Evolutionary conservation across 2,797 vertebrate species (phyloP), one percentile per base, ranked within the genome.

Genomic region (Cygnus olor): DNA sequence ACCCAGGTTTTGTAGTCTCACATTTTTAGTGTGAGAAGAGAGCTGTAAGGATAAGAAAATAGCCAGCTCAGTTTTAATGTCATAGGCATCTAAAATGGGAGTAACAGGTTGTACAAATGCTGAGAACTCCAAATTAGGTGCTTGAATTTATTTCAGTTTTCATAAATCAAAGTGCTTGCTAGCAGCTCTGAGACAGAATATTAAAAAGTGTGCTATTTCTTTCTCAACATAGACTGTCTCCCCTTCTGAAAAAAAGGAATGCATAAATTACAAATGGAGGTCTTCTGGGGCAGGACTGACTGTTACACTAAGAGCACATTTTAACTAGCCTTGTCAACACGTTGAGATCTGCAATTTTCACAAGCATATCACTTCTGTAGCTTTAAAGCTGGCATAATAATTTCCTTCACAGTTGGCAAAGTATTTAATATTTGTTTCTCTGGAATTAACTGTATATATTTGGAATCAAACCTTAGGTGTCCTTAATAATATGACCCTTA

Each of bases 141-240:
- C 36, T 94, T 88, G 80, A 88, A 95, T 93, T 93, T 94, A 88
- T 91, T 96, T 96, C 91, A 90, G 68, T 85, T 94, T 95, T 90
- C 95, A 96, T 93, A 97, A 94, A 96, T 95, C 88, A 94, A 88
- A 90, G 71, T 71, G 86, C 74, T 76, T 81, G 15, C 85, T 79
- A 90, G 38, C 28, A 94, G 60, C 27, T 88, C 70, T 57, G 18
- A 84, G 57, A 89, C 32, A 71, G 89, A 92, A 92, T 93, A 92
- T 91, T 66, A 25, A 91, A 80, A 93, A 80, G 34, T 30, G 4
- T 84, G 25, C 71, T 94, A 88, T 88, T 94, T 47, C 14, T 86
- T 81, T 86, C 25, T 71, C 68, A 56, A 44, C 30, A 53, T 3
- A 36, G 21, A 40, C 54, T 94, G 32, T 47, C 30, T 93, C 54